These are phyloP conservation scores for Australoheros facetus DNA, from an alignment of 2,797 vertebrate species.

Conservation along the genomic window DNA sequence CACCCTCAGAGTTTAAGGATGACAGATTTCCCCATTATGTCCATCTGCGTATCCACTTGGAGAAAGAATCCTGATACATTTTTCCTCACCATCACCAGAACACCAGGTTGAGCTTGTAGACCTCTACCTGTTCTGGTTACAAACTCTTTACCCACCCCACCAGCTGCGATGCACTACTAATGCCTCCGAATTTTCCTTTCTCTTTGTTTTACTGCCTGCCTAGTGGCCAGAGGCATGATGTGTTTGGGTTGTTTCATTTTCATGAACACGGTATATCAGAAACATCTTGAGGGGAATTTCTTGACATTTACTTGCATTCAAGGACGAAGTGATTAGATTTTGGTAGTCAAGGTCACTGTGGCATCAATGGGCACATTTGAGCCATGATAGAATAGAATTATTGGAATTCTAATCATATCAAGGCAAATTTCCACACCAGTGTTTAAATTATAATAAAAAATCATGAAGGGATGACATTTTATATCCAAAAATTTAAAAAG, in stretches of 20 bases:
- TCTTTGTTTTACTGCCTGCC: fast-evolving
- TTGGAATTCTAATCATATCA: background rate
- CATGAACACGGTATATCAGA: background rate
- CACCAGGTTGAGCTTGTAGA: background rate
- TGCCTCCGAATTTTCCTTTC: background rate
- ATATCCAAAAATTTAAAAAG: background rate
- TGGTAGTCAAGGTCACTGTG: background rate
- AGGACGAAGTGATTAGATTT: background rate
- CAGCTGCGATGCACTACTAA: background rate
- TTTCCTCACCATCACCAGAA: background rate
- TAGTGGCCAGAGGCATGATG: background rate
- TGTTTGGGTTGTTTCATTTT: background rate
- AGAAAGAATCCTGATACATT: background rate
- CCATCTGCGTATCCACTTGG: background rate
- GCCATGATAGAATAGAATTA: background rate
- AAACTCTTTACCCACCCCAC: background rate
- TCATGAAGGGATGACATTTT: background rate
- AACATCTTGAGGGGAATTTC: background rate
- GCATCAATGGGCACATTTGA: background rate
- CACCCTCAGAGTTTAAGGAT: background rate
- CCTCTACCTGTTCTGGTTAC: background rate
- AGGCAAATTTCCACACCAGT: background rate
- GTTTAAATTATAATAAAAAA: background rate
- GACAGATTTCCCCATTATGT: background rate
- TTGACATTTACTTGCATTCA: background rate